phyloP scores from a whole-genome alignment of 2,888 invertebrate genomes.

The Papilio protenor region DNA sequence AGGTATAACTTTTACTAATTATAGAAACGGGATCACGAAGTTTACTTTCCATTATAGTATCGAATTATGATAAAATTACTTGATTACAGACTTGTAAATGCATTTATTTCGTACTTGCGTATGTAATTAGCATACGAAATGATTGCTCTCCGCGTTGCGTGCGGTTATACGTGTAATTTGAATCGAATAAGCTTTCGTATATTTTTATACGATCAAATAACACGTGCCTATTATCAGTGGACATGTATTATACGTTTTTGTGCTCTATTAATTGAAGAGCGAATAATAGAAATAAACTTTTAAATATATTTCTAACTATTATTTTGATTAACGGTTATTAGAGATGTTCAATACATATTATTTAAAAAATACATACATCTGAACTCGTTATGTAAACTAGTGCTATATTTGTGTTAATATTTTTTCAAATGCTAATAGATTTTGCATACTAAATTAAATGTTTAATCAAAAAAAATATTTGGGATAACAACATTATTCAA shows the following conservation, averaged over 20 bases:
- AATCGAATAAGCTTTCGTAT: slow-evolving; percentile 18
- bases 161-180: slow-evolving; percentile 21
- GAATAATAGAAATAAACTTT: not conserved
- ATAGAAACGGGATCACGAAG: not conserved
- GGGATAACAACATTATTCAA: not conserved
- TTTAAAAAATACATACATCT: not conserved
- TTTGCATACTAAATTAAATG: too few relatives aligned
- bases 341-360: not conserved
- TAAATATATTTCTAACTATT: not conserved
- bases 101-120: slow-evolving; percentile 28
- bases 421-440: too few relatives aligned
- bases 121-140: slow-evolving; percentile 35
- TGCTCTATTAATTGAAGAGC: not conserved
- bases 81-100: slow-evolving; percentile 35
- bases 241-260: not conserved
- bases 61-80: slow-evolving; percentile 28
- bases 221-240: slow-evolving; percentile 4
- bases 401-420: too few relatives aligned
- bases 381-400: not conserved
- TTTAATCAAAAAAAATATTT: too few relatives aligned
- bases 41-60: slow-evolving; percentile 3
- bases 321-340: not conserved
- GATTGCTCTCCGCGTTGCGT: slow-evolving; percentile 18
- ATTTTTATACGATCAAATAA: slow-evolving; percentile 23
- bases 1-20: not conserved